These are phyloP conservation scores for Araneus ventricosus DNA, from an alignment of 1,140 invertebrate species.

Conservation along the genomic window DNA sequence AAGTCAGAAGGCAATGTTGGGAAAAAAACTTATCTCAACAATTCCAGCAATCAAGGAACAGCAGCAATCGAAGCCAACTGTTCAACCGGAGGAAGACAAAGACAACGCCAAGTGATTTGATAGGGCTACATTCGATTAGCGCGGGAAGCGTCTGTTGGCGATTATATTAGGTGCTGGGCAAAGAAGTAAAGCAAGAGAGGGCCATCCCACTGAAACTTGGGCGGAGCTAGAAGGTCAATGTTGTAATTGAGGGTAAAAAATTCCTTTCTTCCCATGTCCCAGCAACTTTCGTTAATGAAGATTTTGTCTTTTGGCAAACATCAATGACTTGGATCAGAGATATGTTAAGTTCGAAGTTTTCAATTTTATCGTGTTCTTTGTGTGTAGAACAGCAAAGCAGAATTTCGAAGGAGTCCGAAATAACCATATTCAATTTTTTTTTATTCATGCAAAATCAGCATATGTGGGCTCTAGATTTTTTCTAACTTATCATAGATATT, in stretches of 20 bases:
- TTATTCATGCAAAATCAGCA: too few species aligned
- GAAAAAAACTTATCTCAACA: neutral
- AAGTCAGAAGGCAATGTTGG: neutral
- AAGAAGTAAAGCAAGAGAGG: slow-evolving; percentile 20
- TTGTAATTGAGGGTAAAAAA: slow-evolving; percentile 39
- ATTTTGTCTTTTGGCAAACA: neutral
- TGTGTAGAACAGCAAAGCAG: too few species aligned
- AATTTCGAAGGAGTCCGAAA: too few species aligned
- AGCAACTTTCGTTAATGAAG: neutral
- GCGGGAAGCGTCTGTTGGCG: slow-evolving; percentile 17
- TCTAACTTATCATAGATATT: too few species aligned
- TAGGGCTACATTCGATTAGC: slow-evolving; percentile 41
- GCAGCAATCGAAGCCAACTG: neutral
- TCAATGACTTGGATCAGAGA: too few species aligned
- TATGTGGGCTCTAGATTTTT: too few species aligned
- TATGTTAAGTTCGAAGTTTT: too few species aligned
- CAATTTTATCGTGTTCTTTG: too few species aligned
- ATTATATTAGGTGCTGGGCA: slow-evolving; percentile 30
- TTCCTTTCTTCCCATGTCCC: neutral
- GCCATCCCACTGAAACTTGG: neutral
- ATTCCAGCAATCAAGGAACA: neutral
- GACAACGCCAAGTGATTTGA: neutral
- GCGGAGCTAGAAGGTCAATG: neutral
- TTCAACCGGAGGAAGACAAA: neutral
- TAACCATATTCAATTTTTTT: too few species aligned